Conservation (phyloP, 2,113 vertebrate species). For the Nesogale talazaci region DNA sequence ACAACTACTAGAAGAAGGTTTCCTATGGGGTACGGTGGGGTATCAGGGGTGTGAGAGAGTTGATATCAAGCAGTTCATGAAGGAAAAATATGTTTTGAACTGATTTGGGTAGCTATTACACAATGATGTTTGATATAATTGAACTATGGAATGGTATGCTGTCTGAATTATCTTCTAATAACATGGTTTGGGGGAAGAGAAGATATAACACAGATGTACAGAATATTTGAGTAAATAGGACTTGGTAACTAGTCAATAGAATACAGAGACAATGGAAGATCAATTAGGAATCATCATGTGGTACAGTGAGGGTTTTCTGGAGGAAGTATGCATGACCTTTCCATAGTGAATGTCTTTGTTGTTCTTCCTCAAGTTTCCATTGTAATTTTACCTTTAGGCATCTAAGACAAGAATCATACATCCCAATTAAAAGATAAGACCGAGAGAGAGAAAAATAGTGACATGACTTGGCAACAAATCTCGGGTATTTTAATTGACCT, state of each 20-base stretch:
- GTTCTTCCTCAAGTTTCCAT: not conserved
- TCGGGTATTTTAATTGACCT: not conserved
- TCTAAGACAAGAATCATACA: not conserved
- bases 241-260: not conserved
- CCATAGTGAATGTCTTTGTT: not conserved
- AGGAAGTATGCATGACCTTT: not conserved
- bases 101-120: too few relatives aligned
- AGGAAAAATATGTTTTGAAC: too few relatives aligned
- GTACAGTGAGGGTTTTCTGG: not conserved
- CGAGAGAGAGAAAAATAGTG: not conserved
- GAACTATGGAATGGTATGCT: too few relatives aligned
- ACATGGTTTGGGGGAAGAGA: too few relatives aligned
- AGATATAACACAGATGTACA: not conserved
- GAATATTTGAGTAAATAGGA: not conserved
- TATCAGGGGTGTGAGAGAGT: too few relatives aligned
- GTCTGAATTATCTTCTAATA: too few relatives aligned
- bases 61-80: too few relatives aligned
- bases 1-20: too few relatives aligned
- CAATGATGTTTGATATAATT: too few relatives aligned
- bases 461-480: not conserved
- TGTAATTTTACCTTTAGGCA: not conserved
- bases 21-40: too few relatives aligned
- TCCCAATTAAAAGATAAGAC: not conserved
- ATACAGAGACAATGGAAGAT: not conserved
- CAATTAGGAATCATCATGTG: not conserved